Conservation (phyloP, 1,140 invertebrate species). For the Macrobrachium rosenbergii region DNA sequence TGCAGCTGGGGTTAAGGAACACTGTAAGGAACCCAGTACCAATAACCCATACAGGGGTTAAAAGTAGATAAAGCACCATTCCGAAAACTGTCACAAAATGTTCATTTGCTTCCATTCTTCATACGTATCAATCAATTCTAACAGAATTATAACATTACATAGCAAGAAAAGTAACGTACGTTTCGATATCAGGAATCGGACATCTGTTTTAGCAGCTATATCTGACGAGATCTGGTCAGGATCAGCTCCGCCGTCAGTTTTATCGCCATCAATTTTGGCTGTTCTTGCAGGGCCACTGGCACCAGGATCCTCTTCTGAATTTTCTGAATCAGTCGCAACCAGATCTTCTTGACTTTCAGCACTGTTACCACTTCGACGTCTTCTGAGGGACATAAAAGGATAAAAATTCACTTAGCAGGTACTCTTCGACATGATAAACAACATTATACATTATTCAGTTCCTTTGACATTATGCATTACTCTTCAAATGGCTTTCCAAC, state of each 20-base stretch:
- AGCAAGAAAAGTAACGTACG: conserved; percentile 33
- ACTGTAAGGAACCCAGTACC: too few relatives aligned
- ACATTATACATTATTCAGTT: too few relatives aligned
- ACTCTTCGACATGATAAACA: too few relatives aligned
- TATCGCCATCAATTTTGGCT: neutral
- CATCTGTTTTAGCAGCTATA: conserved; percentile 46
- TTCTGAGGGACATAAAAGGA: neutral
- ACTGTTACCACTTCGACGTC: conserved; percentile 4
- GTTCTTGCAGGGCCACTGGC: neutral
- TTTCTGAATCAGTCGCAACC: neutral
- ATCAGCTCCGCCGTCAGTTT: conserved; percentile 10
- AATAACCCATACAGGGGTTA: too few relatives aligned
- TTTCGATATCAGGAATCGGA: conserved; percentile 62
- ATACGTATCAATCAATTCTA: too few relatives aligned
- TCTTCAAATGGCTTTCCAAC: too few relatives aligned
- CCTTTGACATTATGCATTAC: too few relatives aligned
- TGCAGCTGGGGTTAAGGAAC: too few relatives aligned
- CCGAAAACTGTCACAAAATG: too few relatives aligned
- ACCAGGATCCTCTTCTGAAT: conserved; percentile 26
- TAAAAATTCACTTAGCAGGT: too few relatives aligned
- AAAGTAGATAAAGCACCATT: too few relatives aligned
- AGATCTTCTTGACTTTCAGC: conserved; percentile 11
- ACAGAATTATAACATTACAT: too few relatives aligned
- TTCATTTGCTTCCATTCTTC: neutral
- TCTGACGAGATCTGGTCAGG: conserved; percentile 21